Percentiles rank a stretch among this genome's conserved stretches.
phyloP scores from a whole-genome alignment of 2,888 invertebrate species.

The Dyspetes luteomarginatus region DNA sequence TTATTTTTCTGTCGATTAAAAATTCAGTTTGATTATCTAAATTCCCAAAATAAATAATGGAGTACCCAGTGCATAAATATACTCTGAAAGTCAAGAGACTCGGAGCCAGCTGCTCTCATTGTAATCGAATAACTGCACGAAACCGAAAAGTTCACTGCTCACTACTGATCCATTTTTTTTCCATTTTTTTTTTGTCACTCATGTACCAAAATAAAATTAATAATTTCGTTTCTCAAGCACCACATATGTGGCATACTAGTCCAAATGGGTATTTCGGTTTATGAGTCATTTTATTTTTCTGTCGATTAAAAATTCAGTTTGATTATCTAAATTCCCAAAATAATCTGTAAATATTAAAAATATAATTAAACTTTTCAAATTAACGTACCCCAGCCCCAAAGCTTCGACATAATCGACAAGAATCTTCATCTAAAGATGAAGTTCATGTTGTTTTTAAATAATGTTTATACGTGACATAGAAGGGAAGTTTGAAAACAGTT shows the following conservation, averaged over 20 bases:
- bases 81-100: slow-evolving; percentile 10
- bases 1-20: too few species aligned
- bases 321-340: too few species aligned
- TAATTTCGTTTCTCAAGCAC: background rate
- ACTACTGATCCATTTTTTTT: background rate
- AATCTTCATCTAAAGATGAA: slow-evolving; percentile 7
- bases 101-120: slow-evolving; percentile 32
- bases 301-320: too few species aligned
- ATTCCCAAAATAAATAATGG: too few species aligned
- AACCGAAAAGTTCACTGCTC: slow-evolving; percentile 30
- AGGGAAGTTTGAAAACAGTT: background rate
- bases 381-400: too few species aligned
- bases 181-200: slow-evolving; percentile 9
- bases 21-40: too few species aligned
- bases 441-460: background rate
- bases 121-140: slow-evolving; percentile 49
- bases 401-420: slow-evolving; percentile 7
- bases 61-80: slow-evolving; percentile 13
- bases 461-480: background rate
- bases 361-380: too few species aligned
- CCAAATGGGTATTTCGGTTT: too few species aligned
- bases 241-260: too few species aligned
- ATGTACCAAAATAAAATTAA: background rate
- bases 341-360: too few species aligned
- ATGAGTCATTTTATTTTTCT: too few species aligned